A percentile compares a stretch with the other conserved stretches of the same genome.
phyloP scores from a whole-genome alignment of 2,888 invertebrate genomes.

The Euzetes globulus region DNA sequence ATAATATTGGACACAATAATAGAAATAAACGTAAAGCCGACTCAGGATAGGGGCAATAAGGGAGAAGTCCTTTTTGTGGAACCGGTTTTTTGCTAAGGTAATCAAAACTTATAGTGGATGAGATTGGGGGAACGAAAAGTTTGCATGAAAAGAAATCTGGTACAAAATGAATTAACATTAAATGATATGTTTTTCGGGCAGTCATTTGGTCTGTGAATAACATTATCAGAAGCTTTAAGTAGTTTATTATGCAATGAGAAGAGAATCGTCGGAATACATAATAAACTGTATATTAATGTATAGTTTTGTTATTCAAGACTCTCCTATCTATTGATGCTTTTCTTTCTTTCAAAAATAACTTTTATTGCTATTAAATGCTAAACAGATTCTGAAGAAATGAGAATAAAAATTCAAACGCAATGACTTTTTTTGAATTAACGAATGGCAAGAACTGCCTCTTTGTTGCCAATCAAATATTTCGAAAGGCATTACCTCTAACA shows the following conservation, averaged over 20 bases:
- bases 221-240: background rate
- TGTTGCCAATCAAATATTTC: background rate
- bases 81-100: too few relatives aligned
- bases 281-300: too few relatives aligned
- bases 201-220: background rate
- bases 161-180: too few relatives aligned
- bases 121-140: too few relatives aligned
- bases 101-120: too few relatives aligned
- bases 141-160: too few relatives aligned
- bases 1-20: background rate
- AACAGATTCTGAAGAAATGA: background rate
- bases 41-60: too few relatives aligned
- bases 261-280: background rate
- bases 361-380: constrained; percentile 5
- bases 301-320: too few relatives aligned
- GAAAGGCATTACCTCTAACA: background rate
- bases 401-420: background rate
- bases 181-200: too few relatives aligned
- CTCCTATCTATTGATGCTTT: background rate
- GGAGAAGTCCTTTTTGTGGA: too few relatives aligned
- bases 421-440: background rate
- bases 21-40: too few relatives aligned
- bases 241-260: constrained; percentile 2
- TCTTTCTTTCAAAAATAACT: background rate
- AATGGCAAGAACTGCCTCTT: background rate